Percentiles rank a stretch among this genome's conserved stretches.
phyloP scores from a whole-genome alignment of 2,888 invertebrate genomes.

The Scotopteryx bipunctaria region DNA sequence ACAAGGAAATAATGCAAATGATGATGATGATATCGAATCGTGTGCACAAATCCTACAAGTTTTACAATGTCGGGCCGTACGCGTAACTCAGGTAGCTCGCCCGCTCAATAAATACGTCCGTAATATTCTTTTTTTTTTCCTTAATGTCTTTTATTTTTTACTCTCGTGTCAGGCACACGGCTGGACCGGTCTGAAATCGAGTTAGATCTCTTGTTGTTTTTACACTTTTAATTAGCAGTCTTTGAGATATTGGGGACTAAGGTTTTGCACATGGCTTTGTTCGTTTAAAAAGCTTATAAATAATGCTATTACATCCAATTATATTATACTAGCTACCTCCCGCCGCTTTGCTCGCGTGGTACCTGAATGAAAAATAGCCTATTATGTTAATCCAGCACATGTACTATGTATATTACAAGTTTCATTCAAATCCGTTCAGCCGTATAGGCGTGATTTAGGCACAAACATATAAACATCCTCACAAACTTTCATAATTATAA shows the following conservation, averaged over 20 bases:
- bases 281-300: background rate
- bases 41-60: constrained; percentile 21
- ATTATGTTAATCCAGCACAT: no score
- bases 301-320: no score
- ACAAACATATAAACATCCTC: no score
- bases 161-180: constrained; percentile 37
- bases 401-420: no score
- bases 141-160: constrained; percentile 40
- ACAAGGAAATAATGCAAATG: no score
- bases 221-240: constrained; percentile 34
- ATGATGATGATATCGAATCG: background rate
- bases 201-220: constrained; percentile 41
- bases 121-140: constrained; percentile 34
- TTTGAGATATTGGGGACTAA: constrained; percentile 9
- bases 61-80: constrained; percentile 38
- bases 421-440: no score
- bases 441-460: no score
- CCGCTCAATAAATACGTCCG: constrained; percentile 45
- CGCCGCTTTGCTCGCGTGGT: no score
- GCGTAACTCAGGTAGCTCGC: constrained; percentile 48
- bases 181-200: constrained; percentile 33
- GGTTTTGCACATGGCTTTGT: background rate
- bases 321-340: no score
- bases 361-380: no score
- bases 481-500: no score